A percentile compares a stretch with the other conserved stretches of the same genome.
Evolutionary conservation across 2,888 invertebrate genomes (phyloP).

Genomic region (Matsumyia berberina): DNA sequence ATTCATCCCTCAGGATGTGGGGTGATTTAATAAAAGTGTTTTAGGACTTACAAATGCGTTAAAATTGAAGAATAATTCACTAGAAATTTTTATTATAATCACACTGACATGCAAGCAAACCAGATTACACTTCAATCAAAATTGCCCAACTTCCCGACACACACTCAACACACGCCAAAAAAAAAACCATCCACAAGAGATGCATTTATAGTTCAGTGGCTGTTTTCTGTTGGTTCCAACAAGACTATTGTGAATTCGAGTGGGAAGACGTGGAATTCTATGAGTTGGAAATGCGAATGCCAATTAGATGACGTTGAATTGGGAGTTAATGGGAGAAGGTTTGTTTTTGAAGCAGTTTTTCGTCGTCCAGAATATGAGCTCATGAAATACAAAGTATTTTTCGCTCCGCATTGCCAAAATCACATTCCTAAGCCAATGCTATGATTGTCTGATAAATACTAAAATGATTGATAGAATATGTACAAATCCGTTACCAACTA

Average conservation of each 20-base stretch:
- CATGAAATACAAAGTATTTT: no score
- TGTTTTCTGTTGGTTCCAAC: constrained; percentile 22
- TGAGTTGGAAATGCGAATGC: not conserved
- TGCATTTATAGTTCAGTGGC: constrained; percentile 65
- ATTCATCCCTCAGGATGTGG: not conserved
- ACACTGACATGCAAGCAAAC: constrained; percentile 72
- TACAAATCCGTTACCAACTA: no score
- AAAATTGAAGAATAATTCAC: constrained; percentile 68
- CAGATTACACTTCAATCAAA: constrained; percentile 75
- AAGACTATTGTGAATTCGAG: constrained; percentile 56
- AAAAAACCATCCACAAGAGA: constrained; percentile 47
- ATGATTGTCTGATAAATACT: no score
- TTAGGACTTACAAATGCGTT: constrained; percentile 70
- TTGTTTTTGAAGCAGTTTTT: no score
- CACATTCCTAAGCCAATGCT: no score
- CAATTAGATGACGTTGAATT: constrained; percentile 22
- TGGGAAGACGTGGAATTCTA: constrained; percentile 42
- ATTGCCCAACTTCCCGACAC: constrained; percentile 74
- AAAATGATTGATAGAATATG: no score
- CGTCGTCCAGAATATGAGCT: no score
- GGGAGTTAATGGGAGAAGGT: no score
- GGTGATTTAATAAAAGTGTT: constrained; percentile 15
- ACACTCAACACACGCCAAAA: constrained; percentile 60
- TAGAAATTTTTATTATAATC: constrained; percentile 72
- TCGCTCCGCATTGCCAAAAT: no score